Conservation (phyloP, 30 jellyfish, hydroid and myxozoan species). For the Chironex yamaguchii region DNA sequence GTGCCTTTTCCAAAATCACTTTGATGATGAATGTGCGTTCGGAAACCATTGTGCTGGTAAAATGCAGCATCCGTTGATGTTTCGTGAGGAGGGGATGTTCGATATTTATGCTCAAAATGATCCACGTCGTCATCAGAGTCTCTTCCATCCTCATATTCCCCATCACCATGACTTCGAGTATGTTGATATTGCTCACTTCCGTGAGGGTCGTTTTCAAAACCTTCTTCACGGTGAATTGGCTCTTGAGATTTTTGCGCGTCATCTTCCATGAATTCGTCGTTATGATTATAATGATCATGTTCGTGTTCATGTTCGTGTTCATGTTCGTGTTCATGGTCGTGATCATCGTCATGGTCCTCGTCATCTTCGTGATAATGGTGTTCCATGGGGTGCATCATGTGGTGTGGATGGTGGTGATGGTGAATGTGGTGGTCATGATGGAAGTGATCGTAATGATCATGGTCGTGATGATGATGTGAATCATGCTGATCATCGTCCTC, state of each 20-base stretch:
- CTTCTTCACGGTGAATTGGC: not conserved
- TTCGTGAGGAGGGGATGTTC: too few relatives aligned
- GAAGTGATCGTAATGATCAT: constrained; percentile 7
- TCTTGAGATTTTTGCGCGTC: too few relatives aligned
- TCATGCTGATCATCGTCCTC: constrained; percentile 43
- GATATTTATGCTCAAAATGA: too few relatives aligned
- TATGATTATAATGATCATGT: constrained; percentile 30
- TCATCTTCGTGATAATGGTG: constrained; percentile 26
- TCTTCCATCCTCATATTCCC: not conserved
- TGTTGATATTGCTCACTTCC: not conserved
- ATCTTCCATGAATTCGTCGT: not conserved
- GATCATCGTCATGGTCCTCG: constrained; percentile 9
- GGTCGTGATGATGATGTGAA: constrained; percentile 48
- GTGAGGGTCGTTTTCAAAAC: not conserved
- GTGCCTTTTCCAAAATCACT: too few relatives aligned
- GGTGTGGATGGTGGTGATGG: constrained; percentile 34
- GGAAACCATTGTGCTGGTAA: too few relatives aligned
- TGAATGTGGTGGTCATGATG: not conserved
- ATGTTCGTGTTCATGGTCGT: constrained; percentile 58
- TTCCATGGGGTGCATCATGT: not conserved
- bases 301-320: constrained; percentile 50
- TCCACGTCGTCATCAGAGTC: constrained; percentile 11
- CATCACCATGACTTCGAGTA: not conserved
- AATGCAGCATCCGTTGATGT: too few relatives aligned
- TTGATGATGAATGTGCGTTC: too few relatives aligned